phyloP scores from a whole-genome alignment of 2,113 vertebrate species.

The Anthoscopus minutus region DNA sequence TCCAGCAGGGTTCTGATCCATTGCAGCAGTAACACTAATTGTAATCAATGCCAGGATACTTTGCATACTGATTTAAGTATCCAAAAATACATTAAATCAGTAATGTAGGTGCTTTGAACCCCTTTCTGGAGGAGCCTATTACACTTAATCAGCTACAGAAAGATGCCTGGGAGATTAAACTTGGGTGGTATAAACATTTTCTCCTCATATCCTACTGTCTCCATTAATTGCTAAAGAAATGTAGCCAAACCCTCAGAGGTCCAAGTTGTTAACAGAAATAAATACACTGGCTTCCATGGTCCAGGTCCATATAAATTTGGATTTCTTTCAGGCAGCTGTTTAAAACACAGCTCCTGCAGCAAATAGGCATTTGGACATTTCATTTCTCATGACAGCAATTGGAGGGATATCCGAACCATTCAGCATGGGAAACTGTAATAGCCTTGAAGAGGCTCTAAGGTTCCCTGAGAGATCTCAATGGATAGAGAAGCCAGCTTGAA shows the following conservation, averaged over 20 bases:
- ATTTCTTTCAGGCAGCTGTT: not conserved
- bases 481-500: not conserved
- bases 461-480: not conserved
- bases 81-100: not conserved
- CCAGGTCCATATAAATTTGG: not conserved
- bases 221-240: slow-evolving; percentile 1
- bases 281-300: not conserved
- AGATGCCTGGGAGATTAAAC: slow-evolving; percentile 45
- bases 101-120: slow-evolving; percentile 21
- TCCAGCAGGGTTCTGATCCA: not conserved
- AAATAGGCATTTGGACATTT: not conserved
- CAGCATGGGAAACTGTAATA: not conserved
- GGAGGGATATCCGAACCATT: not conserved
- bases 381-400: not conserved
- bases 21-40: not conserved
- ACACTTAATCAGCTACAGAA: slow-evolving; percentile 31
- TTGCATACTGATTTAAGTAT: not conserved
- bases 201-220: not conserved
- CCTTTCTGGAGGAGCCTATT: not conserved
- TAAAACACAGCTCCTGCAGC: not conserved
- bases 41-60: not conserved
- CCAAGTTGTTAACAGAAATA: not conserved
- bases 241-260: slow-evolving; percentile 15
- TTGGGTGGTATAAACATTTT: slow-evolving; percentile 39
- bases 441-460: not conserved